phyloP scores from a whole-genome alignment of 2,113 vertebrate genomes.

The Psilopsiagon aymara region DNA sequence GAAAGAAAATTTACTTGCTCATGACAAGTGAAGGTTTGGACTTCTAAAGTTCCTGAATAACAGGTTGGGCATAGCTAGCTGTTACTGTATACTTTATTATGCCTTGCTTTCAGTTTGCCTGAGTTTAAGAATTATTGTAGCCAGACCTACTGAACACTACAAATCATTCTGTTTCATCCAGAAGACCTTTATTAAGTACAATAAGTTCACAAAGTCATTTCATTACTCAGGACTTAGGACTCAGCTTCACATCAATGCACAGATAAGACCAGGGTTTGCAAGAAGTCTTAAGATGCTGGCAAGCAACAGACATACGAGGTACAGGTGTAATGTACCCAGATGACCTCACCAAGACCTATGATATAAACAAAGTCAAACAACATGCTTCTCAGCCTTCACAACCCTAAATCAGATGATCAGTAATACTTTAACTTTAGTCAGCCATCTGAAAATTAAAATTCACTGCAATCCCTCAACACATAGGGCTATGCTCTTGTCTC shows the following conservation, averaged over 20 bases:
- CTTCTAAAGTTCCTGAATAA: background rate
- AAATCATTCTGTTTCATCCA: background rate
- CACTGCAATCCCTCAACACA: accelerated
- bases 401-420: background rate
- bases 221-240: background rate
- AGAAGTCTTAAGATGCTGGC: background rate
- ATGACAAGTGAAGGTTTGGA: background rate
- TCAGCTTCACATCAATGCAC: background rate
- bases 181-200: background rate
- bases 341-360: background rate
- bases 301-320: background rate
- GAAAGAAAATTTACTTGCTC: background rate
- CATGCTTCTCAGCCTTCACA: background rate
- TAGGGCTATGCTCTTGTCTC: background rate
- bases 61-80: background rate
- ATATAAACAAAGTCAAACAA: background rate
- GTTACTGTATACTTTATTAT: background rate
- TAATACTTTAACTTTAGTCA: background rate
- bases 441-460: background rate
- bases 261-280: background rate
- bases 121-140: background rate
- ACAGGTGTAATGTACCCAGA: background rate
- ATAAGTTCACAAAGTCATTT: background rate
- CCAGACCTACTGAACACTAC: background rate
- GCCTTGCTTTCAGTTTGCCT: background rate